Conservation (phyloP, 2,888 invertebrate species). For the Ophonus ardosiacus region DNA sequence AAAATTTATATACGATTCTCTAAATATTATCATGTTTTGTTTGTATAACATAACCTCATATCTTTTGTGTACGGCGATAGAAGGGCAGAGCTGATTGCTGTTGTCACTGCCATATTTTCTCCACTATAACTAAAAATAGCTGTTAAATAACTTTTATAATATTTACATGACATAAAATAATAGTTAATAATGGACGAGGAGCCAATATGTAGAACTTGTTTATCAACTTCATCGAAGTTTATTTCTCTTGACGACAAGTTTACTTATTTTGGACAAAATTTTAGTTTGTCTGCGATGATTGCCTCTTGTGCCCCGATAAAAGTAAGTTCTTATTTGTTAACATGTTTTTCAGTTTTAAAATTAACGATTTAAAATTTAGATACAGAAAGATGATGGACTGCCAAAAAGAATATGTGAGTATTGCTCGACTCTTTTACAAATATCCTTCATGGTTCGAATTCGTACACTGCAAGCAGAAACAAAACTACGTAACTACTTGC, state of each 20-base stretch:
- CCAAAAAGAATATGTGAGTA: constrained; percentile 34
- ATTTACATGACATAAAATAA: too few relatives aligned
- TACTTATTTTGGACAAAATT: constrained; percentile 3
- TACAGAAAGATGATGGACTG: constrained; percentile 37
- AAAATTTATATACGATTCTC: too few relatives aligned
- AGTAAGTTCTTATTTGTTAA: constrained; percentile 18
- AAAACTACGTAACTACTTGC: constrained; percentile 1
- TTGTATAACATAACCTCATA: too few relatives aligned
- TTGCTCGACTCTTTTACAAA: constrained; percentile 30
- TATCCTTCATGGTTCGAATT: constrained; percentile 49
- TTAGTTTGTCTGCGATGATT: constrained; percentile 38
- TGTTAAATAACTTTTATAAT: too few relatives aligned
- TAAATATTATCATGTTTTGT: too few relatives aligned
- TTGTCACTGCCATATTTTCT: too few relatives aligned
- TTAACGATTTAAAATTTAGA: constrained; percentile 4
- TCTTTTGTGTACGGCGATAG: too few relatives aligned
- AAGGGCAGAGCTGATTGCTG: too few relatives aligned
- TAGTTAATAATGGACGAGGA: constrained; percentile 12
- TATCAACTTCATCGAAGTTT: constrained; percentile 23
- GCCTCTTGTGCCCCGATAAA: constrained; percentile 47
- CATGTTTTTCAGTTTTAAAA: neutral
- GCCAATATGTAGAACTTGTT: constrained; percentile 51
- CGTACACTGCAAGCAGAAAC: constrained; percentile 30
- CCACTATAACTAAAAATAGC: too few relatives aligned
- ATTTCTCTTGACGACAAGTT: neutral